Base-by-base conservation (phyloP, 2,888 invertebrate species). In the Punctoribates punctum region DNA sequence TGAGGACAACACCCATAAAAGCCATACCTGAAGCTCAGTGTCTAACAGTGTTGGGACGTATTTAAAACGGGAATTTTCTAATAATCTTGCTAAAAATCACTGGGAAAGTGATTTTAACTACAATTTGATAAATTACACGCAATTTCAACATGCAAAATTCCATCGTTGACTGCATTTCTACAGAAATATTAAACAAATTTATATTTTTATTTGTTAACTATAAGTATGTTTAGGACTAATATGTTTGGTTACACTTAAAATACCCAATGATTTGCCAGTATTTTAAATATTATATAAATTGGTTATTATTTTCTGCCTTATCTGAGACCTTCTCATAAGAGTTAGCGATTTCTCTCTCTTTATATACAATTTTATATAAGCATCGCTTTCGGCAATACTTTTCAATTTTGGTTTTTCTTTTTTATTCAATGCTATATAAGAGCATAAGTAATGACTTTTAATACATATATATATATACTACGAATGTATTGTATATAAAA, bases 181-280 rank as follows among this genome's bases (percentile, higher is more conserved):
- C 34, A 34, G 8, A 34, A 42, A 9, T 42, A 11, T 1, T 9
- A 51, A 51, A 51, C 0, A 51, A 51, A 51, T n/a, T 51, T 20
- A 5, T 13, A 20, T 51, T 51, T 51, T 51, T 51, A 51, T 51
- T 51, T 51, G n/a, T 15, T 15, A n/a, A 13, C 2, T 13, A 51
- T 48, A 51, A 20, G n/a, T 51, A 51, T 51, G 5, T 20, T 51
- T 20, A 6, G n/a, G n/a, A n/a, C n/a, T 51, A 51, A 51, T 51
- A 51, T n/a, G 51, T 51, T 51, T 51, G 51, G 51, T 51, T 51
- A 51, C 51, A 51, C 51, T 51, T 20, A 20, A 51, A 34, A 34
- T 34, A 51, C 20, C n/a, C 9, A 51, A 51, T 51, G 17, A 51
- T 51, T 51, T 20, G 51, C n/a, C 51, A n/a, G 51, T n/a, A n/a